Conservation (phyloP, 2,888 invertebrate genomes). For the Heliothis peltigera region DNA sequence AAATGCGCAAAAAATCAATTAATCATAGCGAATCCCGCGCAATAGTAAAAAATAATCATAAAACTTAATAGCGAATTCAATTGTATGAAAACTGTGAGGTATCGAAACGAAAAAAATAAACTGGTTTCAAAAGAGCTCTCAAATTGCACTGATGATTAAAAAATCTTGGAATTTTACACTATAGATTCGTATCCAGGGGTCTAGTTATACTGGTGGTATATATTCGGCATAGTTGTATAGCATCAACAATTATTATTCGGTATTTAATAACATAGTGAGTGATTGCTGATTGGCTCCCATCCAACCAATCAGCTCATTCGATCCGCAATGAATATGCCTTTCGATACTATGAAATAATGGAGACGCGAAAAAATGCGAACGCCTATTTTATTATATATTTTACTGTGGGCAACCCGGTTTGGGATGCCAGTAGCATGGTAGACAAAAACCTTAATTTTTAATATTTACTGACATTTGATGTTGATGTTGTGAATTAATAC, state of each 20-base stretch:
- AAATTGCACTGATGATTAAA: slow-evolving; percentile 28
- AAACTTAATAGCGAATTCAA: slow-evolving; percentile 49
- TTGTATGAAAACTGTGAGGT: slow-evolving; percentile 61
- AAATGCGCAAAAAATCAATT: slow-evolving; percentile 25
- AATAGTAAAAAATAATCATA: slow-evolving; percentile 42
- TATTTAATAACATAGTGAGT: slow-evolving; percentile 74
- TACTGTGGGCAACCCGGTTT: slow-evolving; percentile 46
- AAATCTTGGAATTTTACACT: slow-evolving; percentile 51
- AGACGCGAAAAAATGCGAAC: slow-evolving; percentile 66
- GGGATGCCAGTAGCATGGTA: slow-evolving; percentile 28
- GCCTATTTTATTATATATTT: slow-evolving; percentile 51
- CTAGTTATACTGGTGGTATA: slow-evolving; percentile 62
- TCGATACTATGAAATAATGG: slow-evolving; percentile 69
- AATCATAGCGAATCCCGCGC: slow-evolving; percentile 42
- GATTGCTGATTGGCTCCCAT: slow-evolving; percentile 74
- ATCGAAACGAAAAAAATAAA: slow-evolving; percentile 57
- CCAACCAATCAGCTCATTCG: slow-evolving; percentile 77
- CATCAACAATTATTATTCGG: slow-evolving; percentile 70
- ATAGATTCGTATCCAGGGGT: slow-evolving; percentile 57
- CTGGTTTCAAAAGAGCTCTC: slow-evolving; percentile 60
- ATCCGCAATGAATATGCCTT: slow-evolving; percentile 75
- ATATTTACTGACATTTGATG: slow-evolving; percentile 27
- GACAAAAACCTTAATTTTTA: slow-evolving; percentile 25
- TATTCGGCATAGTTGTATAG: slow-evolving; percentile 64
- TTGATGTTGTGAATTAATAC: slow-evolving; percentile 30